Conservation (phyloP, 2,888 invertebrate species). For the Penaeus monodon region DNA sequence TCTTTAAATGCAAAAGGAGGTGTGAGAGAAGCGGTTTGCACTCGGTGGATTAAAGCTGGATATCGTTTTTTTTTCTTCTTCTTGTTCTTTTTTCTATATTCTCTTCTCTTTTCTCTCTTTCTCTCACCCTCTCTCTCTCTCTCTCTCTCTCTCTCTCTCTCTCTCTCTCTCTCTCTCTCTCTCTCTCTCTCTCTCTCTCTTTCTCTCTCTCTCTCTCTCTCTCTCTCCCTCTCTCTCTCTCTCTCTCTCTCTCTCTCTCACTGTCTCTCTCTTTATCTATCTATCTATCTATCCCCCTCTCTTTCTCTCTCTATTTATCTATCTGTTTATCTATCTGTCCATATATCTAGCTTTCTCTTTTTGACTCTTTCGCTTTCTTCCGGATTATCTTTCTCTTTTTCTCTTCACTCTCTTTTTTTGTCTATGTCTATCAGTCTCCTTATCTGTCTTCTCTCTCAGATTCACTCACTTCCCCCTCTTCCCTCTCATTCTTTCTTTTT, state of each 20-base stretch:
- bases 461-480: too few species aligned
- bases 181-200: slow-evolving; percentile 13
- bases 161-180: neutral
- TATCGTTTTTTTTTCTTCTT: neutral
- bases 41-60: neutral
- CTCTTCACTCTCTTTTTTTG: too few species aligned
- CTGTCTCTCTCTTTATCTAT: neutral
- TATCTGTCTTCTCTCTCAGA: too few species aligned
- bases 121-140: neutral
- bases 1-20: too few species aligned
- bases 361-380: too few species aligned
- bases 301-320: slow-evolving; percentile 8
- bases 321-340: slow-evolving; percentile 1
- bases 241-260: neutral
- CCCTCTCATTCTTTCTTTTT: too few species aligned
- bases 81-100: neutral
- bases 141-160: slow-evolving; percentile 24
- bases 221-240: slow-evolving; percentile 10
- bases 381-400: too few species aligned
- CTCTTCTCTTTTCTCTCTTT: slow-evolving; percentile 11
- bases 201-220: neutral
- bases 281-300: neutral
- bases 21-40: neutral
- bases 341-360: neutral
- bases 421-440: too few species aligned